Conservation (phyloP, 2,797 vertebrate species). For the Cygnus olor region DNA sequence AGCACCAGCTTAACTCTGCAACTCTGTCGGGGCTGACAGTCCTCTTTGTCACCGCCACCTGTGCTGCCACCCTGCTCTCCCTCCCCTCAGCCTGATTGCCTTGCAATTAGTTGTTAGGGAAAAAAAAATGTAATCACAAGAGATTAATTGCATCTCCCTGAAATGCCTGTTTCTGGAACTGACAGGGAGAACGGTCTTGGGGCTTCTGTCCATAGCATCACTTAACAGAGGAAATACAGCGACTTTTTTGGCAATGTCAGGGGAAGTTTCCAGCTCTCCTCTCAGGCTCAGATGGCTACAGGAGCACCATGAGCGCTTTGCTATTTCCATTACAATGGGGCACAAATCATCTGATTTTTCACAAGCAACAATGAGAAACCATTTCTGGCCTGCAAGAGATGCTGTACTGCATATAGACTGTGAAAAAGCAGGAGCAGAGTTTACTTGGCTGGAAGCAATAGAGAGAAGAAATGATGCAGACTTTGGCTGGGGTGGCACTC, state of each 20-base stretch:
- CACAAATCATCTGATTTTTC: constrained; percentile 9
- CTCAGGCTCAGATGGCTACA: not conserved
- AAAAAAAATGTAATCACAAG: not conserved
- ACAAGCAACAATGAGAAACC: not conserved
- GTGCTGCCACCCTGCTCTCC: not conserved
- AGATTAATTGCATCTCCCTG: constrained; percentile 55
- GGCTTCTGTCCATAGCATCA: not conserved
- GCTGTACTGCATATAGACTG: not conserved
- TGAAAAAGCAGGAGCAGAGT: rapidly evolving
- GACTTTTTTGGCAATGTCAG: not conserved
- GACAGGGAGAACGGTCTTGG: constrained; percentile 34
- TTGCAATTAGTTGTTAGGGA: constrained; percentile 37
- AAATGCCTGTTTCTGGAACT: not conserved
- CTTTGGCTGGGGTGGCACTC: not conserved
- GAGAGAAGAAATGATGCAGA: not conserved
- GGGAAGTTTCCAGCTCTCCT: not conserved
- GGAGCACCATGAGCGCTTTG: rapidly evolving
- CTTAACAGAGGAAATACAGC: not conserved
- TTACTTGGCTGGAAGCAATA: not conserved
- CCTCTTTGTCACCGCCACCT: not conserved
- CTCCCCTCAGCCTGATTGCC: not conserved
- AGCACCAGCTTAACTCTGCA: not conserved
- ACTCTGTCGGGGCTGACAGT: not conserved
- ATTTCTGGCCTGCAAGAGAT: not conserved
- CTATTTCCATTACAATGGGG: not conserved